Conservation (phyloP, 2,797 vertebrate genomes). For the Sciaenops ocellatus region DNA sequence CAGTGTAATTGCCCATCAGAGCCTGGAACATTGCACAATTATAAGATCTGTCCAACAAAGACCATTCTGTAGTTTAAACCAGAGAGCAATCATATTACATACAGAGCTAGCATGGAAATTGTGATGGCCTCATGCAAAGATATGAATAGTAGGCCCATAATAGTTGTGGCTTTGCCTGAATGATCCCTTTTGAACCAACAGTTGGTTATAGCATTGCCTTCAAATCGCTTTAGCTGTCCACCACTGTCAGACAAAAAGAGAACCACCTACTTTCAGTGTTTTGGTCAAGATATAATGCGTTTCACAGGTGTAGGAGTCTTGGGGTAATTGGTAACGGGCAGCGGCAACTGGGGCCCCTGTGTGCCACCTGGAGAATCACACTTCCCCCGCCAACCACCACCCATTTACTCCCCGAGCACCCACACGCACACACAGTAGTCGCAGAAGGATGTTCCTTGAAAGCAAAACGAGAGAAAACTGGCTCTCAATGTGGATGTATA, state of each 20-base stretch:
- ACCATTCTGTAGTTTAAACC: constrained; percentile 78
- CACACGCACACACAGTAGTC: constrained; percentile 50
- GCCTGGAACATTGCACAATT: constrained; percentile 78
- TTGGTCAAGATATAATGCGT: constrained; percentile 79
- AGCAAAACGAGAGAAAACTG: constrained; percentile 75
- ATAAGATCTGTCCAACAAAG: constrained; percentile 80
- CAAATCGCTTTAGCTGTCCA: constrained; percentile 80
- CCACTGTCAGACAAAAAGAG: constrained; percentile 73
- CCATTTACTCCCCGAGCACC: constrained; percentile 55
- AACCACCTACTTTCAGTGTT: constrained; percentile 73
- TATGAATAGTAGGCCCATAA: constrained; percentile 82
- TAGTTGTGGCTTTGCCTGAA: constrained; percentile 83
- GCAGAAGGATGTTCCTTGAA: constrained; percentile 81
- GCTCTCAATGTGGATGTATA: constrained; percentile 76
- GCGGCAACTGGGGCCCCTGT: constrained; percentile 63
- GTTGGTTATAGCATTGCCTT: constrained; percentile 79
- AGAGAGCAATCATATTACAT: constrained; percentile 80
- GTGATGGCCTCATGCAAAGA: constrained; percentile 81
- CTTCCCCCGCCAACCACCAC: constrained; percentile 58
- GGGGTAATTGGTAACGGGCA: constrained; percentile 74
- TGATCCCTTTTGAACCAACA: constrained; percentile 80
- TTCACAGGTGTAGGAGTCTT: constrained; percentile 80
- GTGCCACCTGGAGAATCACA: constrained; percentile 81
- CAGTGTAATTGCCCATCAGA: constrained; percentile 80
- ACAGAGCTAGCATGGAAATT: constrained; percentile 81